These are phyloP conservation scores for Meiosimyza platycephala DNA, from an alignment of 2,888 invertebrate species.

Conservation along the genomic window DNA sequence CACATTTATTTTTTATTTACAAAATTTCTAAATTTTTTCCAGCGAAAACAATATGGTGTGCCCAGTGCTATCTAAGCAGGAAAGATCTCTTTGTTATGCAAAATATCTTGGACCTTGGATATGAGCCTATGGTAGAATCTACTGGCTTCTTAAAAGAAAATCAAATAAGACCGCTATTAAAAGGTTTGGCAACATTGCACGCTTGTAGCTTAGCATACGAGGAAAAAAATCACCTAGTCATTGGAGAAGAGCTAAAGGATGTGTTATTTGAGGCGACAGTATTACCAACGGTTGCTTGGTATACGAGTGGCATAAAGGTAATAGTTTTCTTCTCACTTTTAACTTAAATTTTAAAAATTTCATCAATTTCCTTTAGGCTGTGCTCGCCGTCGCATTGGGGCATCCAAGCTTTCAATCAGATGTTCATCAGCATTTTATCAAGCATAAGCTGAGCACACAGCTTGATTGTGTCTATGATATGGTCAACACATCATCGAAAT, in stretches of 20 bases:
- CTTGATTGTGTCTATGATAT: constrained; percentile 55
- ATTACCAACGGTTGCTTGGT: constrained; percentile 52
- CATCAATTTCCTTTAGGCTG: constrained; percentile 38
- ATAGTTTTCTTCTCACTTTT: background rate
- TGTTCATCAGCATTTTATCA: constrained; percentile 52
- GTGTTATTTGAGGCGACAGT: constrained; percentile 54
- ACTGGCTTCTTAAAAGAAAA: constrained; percentile 52
- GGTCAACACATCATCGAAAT: constrained; percentile 58
- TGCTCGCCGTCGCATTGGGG: constrained; percentile 50
- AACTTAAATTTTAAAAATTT: background rate
- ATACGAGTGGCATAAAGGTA: constrained; percentile 55
- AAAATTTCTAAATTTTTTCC: background rate
- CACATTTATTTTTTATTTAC: too few relatives aligned
- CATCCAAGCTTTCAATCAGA: constrained; percentile 54
- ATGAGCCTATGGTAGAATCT: constrained; percentile 45
- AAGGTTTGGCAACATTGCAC: constrained; percentile 64
- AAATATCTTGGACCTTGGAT: constrained; percentile 60
- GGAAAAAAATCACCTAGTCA: constrained; percentile 49
- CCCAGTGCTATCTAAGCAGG: constrained; percentile 61
- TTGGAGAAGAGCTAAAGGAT: constrained; percentile 51
- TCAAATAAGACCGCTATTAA: constrained; percentile 61
- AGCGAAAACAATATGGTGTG: constrained; percentile 57
- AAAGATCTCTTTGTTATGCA: constrained; percentile 65
- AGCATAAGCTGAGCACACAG: constrained; percentile 51
- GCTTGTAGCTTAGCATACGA: constrained; percentile 66